Base-by-base conservation (phyloP, 2,113 vertebrate genomes). In the Stomatorhinus ivindoensis region DNA sequence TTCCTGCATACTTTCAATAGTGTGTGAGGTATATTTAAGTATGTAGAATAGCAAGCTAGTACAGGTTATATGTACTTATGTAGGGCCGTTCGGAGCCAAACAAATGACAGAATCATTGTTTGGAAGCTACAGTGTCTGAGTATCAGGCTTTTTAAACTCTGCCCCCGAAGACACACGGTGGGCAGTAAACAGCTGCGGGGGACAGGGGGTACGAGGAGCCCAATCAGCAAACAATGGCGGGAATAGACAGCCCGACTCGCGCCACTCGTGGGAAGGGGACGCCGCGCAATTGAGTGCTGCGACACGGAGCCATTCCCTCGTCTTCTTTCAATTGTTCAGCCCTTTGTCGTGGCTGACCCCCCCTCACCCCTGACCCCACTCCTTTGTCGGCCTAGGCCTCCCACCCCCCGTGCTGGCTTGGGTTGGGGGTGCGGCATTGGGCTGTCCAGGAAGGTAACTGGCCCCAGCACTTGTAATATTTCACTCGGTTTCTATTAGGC, bases 391-490 rank as follows among this genome's bases (percentile, higher is more conserved):
- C 48, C 13, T 50, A 87, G 17, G 85, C 27, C 48, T 87, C 85
- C 85, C 50, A 19, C 13, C 85, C 85, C 27, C 9, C 15, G 50
- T 53, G 19, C 13, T 84, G 44, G 44, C 4, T n/a, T 27, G 31
- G n/a, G 3, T 5, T 84, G 82, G 82, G 82, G 82, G 82, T 47
- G 82, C 19, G 44, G 44, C 39, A 24, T 24, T n/a, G 82, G 44
- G 47, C n/a, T 53, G 31, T 42, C 24, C 85, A 87, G 85, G 85
- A 87, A 87, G 85, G 44, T 87, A 27, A 35, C n/a, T 39, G 27
- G 85, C 50, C 85, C 85, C 85, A 87, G 27, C 50, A 31, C 31
- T 47, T 87, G 85, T 53, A 87, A 87, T 87, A 87, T 87, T 53
- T 87, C 50, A 87, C 50, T 87, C 15, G 15, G n/a, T 48, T 10